phyloP scores from a whole-genome alignment of 2,113 vertebrate species.

The Sterrhoptilus dennistouni region DNA sequence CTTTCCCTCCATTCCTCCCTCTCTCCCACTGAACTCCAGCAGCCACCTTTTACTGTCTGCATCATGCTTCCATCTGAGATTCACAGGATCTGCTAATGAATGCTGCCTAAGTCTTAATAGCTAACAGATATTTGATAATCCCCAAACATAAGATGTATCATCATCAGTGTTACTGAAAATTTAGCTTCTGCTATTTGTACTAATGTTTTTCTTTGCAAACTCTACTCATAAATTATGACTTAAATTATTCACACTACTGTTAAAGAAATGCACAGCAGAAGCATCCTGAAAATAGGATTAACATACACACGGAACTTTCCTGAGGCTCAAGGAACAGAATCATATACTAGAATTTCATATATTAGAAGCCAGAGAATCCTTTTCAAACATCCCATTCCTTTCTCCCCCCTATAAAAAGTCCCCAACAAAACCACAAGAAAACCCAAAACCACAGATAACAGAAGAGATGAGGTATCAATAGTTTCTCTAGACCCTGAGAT shows the following conservation, averaged over 20 bases:
- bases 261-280: neutral
- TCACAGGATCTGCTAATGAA: neutral
- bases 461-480: neutral
- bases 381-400: neutral
- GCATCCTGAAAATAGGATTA: neutral
- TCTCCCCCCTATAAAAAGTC: neutral
- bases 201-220: neutral
- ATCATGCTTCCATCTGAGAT: neutral
- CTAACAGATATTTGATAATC: neutral
- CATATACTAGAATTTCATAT: neutral
- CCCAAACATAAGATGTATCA: neutral
- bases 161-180: neutral
- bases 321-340: neutral
- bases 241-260: neutral
- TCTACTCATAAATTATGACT: neutral
- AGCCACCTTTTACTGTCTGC: neutral
- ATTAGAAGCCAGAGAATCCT: neutral
- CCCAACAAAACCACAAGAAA: neutral
- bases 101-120: neutral
- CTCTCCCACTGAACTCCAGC: neutral
- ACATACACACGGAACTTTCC: neutral
- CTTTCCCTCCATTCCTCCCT: neutral
- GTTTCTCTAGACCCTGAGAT: neutral
- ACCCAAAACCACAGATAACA: neutral
- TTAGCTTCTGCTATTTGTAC: neutral